Conservation (phyloP, 30 jellyfish, hydroid and myxozoan genomes). For the Cassiopea xamachana region DNA sequence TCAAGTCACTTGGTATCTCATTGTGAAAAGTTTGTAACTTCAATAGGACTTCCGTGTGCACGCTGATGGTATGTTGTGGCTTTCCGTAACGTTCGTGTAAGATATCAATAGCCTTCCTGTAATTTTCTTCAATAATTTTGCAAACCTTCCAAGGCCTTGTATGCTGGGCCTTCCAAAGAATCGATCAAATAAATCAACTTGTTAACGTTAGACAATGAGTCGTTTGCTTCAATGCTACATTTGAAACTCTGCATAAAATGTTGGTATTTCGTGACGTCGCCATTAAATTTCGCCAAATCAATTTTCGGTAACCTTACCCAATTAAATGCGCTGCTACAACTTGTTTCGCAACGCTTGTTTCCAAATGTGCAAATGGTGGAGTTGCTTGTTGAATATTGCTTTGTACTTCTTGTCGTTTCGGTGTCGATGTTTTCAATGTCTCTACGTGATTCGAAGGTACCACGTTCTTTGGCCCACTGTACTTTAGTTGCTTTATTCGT, state of each 20-base stretch:
- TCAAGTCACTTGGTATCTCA: background rate
- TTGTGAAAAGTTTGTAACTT: background rate
- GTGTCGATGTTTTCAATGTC: background rate
- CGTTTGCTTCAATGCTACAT: conserved; percentile 3
- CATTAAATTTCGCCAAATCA: too few relatives aligned
- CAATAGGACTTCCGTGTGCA: background rate
- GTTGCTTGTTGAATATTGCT: background rate
- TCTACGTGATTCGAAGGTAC: background rate
- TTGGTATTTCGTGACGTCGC: conserved; percentile 39
- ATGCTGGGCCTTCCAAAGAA: conserved; percentile 46
- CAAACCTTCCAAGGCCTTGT: conserved; percentile 35
- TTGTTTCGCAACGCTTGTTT: background rate
- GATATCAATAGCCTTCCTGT: conserved; percentile 4
- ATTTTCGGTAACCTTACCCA: conserved; percentile 28
- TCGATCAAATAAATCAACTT: conserved; percentile 8
- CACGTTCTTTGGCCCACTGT: background rate
- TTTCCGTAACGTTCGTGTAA: background rate
- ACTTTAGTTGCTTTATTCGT: background rate
- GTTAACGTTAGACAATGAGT: conserved; percentile 1
- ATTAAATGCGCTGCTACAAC: background rate
- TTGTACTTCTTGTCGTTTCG: background rate
- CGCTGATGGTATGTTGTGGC: background rate
- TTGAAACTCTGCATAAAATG: conserved; percentile 13
- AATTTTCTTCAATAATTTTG: conserved; percentile 14
- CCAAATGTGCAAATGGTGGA: background rate